Evolutionary conservation across 2,888 invertebrate genomes (phyloP), one percentile per base, ranked within the genome.

Genomic region (Papilio elwesi): DNA sequence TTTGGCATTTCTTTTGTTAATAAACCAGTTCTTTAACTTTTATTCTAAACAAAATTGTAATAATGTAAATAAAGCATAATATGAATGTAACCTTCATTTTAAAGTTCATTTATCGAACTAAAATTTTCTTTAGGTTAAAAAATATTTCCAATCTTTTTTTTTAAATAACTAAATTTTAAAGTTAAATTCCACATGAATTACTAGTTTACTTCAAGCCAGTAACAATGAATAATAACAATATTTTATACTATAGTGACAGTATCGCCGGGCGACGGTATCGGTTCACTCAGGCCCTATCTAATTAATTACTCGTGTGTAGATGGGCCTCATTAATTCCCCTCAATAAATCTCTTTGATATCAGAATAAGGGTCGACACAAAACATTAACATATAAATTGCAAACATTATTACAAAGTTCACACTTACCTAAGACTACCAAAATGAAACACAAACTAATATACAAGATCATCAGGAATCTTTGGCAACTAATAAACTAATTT

Each of bases 381-480:
- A 75, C 74, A 77, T 53, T 57, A 51, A 48, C 59, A 70, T 76
- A 62, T 74, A 74, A 78, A 77, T 78, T 78, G 67, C 67, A 77
- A 79, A 79, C 75, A 78, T 79, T 36, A 67, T 38, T 38, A 74
- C 74, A 79, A 77, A 79, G 78, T 57, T 79, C 8, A 77, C 81
- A 93, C 93, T 93, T 80, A 93, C 93, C 93, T 93, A 93, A 92
- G 88, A 93, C 93, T 93, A 93, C 92, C 90, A 93, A 89, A 93
- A 93, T 93, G 89, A 93, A 93, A 92, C 93, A 93, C 91, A 93
- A 90, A 90, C 90, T 92, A 91, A 93, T 93, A 89, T 93, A 93
- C 87, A 93, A 93, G 93, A 93, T 93, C 93, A 93, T 93, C 87
- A 92, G 93, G 93, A 93, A 89, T 93, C 93, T 93, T 93, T 93